Evolutionary conservation across 1,140 invertebrate species (phyloP).

Genomic region (Scaptomyza hsui): DNA sequence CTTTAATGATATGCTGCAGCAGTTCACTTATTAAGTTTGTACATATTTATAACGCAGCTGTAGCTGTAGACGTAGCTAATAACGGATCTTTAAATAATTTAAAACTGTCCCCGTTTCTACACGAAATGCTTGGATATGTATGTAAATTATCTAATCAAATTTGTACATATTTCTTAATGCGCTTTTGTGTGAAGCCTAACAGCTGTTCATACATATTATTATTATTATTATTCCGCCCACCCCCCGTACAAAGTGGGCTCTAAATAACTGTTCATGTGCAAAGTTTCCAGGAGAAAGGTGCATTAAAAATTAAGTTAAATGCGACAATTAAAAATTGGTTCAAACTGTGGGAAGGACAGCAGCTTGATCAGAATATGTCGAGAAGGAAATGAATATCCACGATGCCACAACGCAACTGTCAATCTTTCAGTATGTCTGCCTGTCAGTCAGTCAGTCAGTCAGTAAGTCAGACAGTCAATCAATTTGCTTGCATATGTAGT

Average conservation of each 20-base stretch:
- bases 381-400: background rate
- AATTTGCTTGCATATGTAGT: slow-evolving; percentile 34
- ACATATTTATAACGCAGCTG: slow-evolving; percentile 10
- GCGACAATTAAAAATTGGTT: slow-evolving; percentile 39
- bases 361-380: slow-evolving; percentile 10
- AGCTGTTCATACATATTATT: slow-evolving; percentile 17
- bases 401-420: slow-evolving; percentile 8
- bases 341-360: slow-evolving; percentile 23
- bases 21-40: background rate
- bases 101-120: background rate
- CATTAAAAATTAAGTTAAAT: slow-evolving; percentile 48
- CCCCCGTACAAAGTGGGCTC: background rate
- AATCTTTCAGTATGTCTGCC: slow-evolving; percentile 12
- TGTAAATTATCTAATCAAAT: background rate
- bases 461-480: slow-evolving; percentile 39
- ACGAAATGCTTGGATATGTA: too few species aligned
- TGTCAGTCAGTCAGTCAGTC: slow-evolving; percentile 19
- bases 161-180: background rate
- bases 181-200: slow-evolving; percentile 33
- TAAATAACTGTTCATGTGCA: slow-evolving; percentile 22
- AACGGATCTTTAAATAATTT: background rate
- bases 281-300: background rate
- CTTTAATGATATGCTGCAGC: background rate
- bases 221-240: background rate
- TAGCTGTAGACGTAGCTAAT: background rate